phyloP scores from a whole-genome alignment of 1,140 invertebrate species.

The Zaprionus tsacasi region DNA sequence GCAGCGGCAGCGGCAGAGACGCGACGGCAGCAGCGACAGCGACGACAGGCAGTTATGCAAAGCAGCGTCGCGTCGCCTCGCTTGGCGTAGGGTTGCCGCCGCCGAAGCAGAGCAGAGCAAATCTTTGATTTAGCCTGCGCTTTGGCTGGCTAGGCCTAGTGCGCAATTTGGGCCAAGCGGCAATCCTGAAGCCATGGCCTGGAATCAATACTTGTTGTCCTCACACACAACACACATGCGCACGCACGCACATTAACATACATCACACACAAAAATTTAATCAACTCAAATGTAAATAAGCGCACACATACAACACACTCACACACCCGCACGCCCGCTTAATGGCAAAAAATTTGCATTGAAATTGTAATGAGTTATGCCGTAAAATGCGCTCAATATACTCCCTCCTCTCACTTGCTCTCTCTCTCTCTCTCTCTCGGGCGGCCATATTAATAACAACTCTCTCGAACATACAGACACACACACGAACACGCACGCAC shows the following conservation, averaged over 20 bases:
- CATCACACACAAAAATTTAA: slow-evolving; percentile 71
- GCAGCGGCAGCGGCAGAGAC: background rate
- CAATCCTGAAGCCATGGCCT: slow-evolving; percentile 65
- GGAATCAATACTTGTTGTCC: slow-evolving; percentile 75
- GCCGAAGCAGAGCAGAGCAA: slow-evolving; percentile 27
- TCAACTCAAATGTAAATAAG: slow-evolving; percentile 76
- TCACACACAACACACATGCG: slow-evolving; percentile 33
- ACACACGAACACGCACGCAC: slow-evolving; percentile 21
- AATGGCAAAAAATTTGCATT: slow-evolving; percentile 70
- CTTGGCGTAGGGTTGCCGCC: slow-evolving; percentile 54
- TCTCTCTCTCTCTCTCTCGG: background rate
- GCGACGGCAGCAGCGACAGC: slow-evolving; percentile 2
- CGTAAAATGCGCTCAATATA: slow-evolving; percentile 62
- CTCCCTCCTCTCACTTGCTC: background rate
- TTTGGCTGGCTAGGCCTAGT: slow-evolving; percentile 42
- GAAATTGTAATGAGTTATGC: slow-evolving; percentile 78
- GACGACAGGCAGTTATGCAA: slow-evolving; percentile 65
- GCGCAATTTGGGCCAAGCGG: slow-evolving; percentile 42
- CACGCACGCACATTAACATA: slow-evolving; percentile 20
- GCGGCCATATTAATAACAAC: slow-evolving; percentile 49
- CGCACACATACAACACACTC: background rate
- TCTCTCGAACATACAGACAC: slow-evolving; percentile 30
- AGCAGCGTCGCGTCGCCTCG: slow-evolving; percentile 51
- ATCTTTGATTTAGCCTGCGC: slow-evolving; percentile 61
- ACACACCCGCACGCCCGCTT: slow-evolving; percentile 23